Conservation (phyloP, 2,797 vertebrate genomes). For the Sebastolobus alascanus region DNA sequence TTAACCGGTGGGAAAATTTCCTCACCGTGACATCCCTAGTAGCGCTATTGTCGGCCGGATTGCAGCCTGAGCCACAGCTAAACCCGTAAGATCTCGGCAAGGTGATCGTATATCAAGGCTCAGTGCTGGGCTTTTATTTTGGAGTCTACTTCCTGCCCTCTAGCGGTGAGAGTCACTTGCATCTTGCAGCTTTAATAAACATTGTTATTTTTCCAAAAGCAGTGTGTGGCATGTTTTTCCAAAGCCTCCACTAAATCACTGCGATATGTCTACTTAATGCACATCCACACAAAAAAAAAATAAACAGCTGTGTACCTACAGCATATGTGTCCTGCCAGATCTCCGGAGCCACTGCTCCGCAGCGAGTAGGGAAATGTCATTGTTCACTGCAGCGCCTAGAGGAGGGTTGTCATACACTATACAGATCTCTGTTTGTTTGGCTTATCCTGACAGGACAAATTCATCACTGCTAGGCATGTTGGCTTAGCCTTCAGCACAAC, state of each 20-base stretch:
- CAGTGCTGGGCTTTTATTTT: slow-evolving; percentile 7
- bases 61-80: neutral
- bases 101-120: neutral
- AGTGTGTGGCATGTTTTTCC: neutral
- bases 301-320: slow-evolving; percentile 49
- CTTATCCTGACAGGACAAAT: slow-evolving; percentile 74
- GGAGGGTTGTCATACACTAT: slow-evolving; percentile 66
- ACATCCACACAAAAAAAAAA: slow-evolving; percentile 4
- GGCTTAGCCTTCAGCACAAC: slow-evolving; percentile 65
- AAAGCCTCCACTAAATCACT: slow-evolving; percentile 10
- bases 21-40: too few species aligned
- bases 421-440: slow-evolving; percentile 76
- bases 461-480: slow-evolving; percentile 72
- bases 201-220: slow-evolving; percentile 14
- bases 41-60: neutral
- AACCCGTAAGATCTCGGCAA: neutral
- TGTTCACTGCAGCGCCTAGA: slow-evolving; percentile 61
- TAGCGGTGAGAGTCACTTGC: neutral
- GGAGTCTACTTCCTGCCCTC: slow-evolving; percentile 3
- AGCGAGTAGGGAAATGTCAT: slow-evolving; percentile 59
- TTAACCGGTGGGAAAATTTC: too few species aligned
- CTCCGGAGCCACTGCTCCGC: slow-evolving; percentile 43
- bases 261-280: slow-evolving; percentile 32
- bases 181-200: slow-evolving; percentile 18
- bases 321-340: slow-evolving; percentile 60